phyloP scores from a whole-genome alignment of 2,888 invertebrate species.

The Caenorhabditis japonica region DNA sequence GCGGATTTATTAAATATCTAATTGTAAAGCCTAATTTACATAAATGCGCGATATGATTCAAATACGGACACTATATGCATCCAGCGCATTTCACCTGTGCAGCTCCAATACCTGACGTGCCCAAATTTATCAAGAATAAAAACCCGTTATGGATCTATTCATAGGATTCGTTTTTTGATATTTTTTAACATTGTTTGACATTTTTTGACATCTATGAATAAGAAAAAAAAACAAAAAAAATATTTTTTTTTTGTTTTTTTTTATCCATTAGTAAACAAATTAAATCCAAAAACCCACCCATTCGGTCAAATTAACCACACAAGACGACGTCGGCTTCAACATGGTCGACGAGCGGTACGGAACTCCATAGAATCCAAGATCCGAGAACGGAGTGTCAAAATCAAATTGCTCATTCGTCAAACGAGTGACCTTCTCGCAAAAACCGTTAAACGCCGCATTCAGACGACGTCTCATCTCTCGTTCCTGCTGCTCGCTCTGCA shows the following conservation, averaged over 20 bases:
- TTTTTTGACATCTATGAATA: neutral
- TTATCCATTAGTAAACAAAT: neutral
- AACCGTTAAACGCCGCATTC: conserved; percentile 96
- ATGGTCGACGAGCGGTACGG: conserved; percentile 84
- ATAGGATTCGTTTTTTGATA: no score
- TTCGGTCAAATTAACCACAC: conserved; percentile 94
- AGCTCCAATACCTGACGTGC: no score
- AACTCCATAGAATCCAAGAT: conserved; percentile 96
- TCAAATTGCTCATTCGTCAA: conserved; percentile 97
- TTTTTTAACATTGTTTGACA: no score
- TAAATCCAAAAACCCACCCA: conserved; percentile 81
- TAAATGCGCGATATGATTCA: no score
- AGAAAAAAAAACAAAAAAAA: no score
- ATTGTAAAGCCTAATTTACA: no score
- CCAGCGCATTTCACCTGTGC: no score
- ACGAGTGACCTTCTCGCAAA: conserved; percentile 92
- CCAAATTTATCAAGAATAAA: no score
- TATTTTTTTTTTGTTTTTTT: no score
- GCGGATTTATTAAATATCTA: no score
- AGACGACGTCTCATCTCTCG: conserved; percentile 94
- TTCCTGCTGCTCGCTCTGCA: conserved; percentile 97
- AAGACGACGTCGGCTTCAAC: conserved; percentile 97
- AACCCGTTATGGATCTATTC: no score
- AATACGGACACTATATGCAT: no score
- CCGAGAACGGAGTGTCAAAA: conserved; percentile 98